Percentiles rank a stretch among this genome's conserved stretches.
Conservation (phyloP, 2,888 invertebrate species). For the Hydrotaea diabolus region DNA sequence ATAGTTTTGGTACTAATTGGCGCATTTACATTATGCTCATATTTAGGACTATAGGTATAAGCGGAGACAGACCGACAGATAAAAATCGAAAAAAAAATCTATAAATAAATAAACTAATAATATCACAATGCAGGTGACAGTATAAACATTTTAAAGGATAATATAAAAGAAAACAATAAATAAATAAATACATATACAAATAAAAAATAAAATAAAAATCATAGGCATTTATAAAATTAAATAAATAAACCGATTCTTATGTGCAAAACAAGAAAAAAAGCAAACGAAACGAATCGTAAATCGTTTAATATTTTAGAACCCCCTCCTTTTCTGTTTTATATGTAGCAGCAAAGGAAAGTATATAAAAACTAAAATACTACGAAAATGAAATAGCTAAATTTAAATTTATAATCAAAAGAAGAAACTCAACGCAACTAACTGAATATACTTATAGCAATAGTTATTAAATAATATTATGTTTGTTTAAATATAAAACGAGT, state of each 20-base stretch:
- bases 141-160: neutral
- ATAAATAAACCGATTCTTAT: conserved; percentile 46
- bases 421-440: conserved; percentile 12
- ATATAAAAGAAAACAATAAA: conserved; percentile 24
- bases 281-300: neutral
- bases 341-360: neutral
- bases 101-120: neutral
- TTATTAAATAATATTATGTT: conserved; percentile 6
- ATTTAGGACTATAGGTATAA: conserved; percentile 85
- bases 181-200: conserved; percentile 9
- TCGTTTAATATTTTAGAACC: neutral
- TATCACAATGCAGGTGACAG: conserved; percentile 20
- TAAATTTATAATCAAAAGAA: conserved; percentile 49
- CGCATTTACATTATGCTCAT: conserved; percentile 91
- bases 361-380: neutral
- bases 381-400: neutral
- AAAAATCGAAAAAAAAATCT: neutral
- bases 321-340: neutral
- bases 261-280: conserved; percentile 32
- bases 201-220: too few species aligned
- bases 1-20: conserved; percentile 89
- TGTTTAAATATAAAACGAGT: neutral
- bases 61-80: neutral
- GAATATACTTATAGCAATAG: neutral
- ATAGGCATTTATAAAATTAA: conserved; percentile 60